Evolutionary conservation across 2,113 vertebrate genomes (phyloP).

Genomic region (Daubentonia madagascariensis): DNA sequence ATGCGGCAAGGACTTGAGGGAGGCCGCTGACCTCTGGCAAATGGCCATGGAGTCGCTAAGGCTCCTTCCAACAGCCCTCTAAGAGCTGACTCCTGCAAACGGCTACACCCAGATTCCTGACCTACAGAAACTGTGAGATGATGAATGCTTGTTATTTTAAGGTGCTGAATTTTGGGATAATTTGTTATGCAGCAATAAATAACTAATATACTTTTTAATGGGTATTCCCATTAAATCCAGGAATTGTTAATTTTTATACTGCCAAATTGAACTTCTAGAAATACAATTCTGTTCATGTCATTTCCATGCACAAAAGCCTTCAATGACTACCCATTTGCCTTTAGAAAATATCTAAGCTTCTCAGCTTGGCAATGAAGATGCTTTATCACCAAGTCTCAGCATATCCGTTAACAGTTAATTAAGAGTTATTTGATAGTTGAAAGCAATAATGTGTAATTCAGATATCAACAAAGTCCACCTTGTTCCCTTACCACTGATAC

Average conservation of each 20-base stretch:
- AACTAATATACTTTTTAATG: background rate
- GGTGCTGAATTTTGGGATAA: background rate
- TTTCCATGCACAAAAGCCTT: background rate
- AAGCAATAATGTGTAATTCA: background rate
- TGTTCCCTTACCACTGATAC: background rate
- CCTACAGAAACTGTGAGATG: background rate
- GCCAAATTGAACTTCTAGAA: background rate
- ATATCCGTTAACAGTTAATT: slow-evolving; percentile 16
- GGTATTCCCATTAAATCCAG: background rate
- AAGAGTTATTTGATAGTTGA: background rate
- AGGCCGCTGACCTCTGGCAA: background rate
- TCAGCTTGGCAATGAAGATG: background rate
- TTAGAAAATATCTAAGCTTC: slow-evolving; percentile 13
- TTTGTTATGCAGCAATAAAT: background rate
- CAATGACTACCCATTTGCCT: background rate
- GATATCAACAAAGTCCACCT: background rate
- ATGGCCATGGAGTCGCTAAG: background rate
- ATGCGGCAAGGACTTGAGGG: background rate
- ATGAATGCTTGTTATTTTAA: background rate
- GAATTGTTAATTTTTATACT: background rate
- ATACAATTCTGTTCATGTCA: background rate
- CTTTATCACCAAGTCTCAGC: background rate
- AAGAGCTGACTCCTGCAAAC: background rate
- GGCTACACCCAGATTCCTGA: background rate
- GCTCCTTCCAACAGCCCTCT: background rate